These are phyloP conservation scores for Rhizomys pruinosus DNA, from an alignment of 2,113 vertebrate genomes.

Conservation along the genomic window DNA sequence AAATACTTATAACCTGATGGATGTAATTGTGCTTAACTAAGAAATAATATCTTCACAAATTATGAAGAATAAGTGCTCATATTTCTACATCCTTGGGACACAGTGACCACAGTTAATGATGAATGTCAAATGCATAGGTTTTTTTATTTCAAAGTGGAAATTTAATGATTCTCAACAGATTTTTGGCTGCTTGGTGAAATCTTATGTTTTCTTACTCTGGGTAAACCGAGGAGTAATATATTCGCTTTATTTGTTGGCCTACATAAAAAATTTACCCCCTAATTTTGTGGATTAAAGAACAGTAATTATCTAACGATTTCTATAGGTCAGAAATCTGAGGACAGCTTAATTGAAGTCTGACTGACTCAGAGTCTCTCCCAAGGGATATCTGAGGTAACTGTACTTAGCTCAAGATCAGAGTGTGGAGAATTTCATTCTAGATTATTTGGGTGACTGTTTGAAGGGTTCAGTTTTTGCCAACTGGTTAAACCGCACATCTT, in stretches of 20 bases:
- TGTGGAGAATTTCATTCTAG: neutral
- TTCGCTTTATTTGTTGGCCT: neutral
- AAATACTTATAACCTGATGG: neutral
- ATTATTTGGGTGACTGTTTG: neutral
- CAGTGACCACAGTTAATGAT: neutral
- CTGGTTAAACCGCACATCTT: neutral
- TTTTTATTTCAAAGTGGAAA: conserved; percentile 21
- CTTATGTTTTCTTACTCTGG: neutral
- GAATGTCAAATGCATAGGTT: neutral
- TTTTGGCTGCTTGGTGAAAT: conserved; percentile 1
- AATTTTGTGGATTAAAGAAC: neutral
- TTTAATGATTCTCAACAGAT: neutral
- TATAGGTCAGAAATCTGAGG: neutral
- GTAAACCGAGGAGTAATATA: neutral
- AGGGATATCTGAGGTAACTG: neutral
- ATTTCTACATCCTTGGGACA: neutral
- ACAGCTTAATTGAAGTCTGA: neutral
- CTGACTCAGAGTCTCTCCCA: neutral
- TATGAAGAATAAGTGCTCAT: neutral
- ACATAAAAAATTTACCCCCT: neutral
- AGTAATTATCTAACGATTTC: neutral
- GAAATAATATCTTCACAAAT: neutral
- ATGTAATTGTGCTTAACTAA: neutral
- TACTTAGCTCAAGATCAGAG: neutral
- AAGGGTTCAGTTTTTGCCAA: neutral